These are phyloP conservation scores for Lanius collurio DNA, from an alignment of 2,113 vertebrate species.

Conservation along the genomic window DNA sequence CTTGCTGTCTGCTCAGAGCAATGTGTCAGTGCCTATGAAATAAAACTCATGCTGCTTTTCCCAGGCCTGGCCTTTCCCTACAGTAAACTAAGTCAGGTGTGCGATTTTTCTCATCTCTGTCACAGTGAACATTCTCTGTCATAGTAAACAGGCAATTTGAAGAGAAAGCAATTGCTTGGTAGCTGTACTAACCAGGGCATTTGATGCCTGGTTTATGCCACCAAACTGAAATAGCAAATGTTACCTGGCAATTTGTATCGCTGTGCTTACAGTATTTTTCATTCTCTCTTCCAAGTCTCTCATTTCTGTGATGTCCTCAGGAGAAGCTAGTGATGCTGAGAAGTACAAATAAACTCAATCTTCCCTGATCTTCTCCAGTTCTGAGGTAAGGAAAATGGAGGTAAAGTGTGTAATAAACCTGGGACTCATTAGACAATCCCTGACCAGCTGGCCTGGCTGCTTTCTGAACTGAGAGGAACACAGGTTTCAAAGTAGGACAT, in stretches of 20 bases:
- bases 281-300: background rate
- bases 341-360: background rate
- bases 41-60: background rate
- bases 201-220: background rate
- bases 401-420: background rate
- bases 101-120: background rate
- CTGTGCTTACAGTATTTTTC: background rate
- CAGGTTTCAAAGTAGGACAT: background rate
- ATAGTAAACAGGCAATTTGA: background rate
- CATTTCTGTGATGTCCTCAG: background rate
- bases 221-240: background rate
- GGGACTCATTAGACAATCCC: background rate
- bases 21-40: background rate
- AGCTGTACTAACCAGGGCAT: background rate
- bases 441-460: background rate
- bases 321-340: background rate
- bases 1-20: background rate
- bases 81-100: background rate
- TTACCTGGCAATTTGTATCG: background rate
- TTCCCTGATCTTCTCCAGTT: background rate
- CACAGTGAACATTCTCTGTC: background rate
- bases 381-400: background rate
- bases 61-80: background rate
- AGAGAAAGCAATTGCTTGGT: background rate
- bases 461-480: background rate